Evolutionary conservation across 1,140 invertebrate genomes (phyloP).

Genomic region (Apis florea): DNA sequence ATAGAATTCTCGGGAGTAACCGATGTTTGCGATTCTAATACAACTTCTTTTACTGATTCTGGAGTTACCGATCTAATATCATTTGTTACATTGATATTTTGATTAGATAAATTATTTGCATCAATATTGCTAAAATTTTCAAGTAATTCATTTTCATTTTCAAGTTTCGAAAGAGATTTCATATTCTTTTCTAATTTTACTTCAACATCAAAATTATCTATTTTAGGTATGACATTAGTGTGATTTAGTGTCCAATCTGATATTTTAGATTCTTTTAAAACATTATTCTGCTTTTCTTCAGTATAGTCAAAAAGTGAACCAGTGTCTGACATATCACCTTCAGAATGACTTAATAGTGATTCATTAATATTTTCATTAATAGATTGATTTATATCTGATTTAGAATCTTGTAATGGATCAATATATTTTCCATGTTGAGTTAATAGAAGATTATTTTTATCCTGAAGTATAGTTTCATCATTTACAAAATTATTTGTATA

Average conservation of each 20-base stretch:
- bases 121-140: not conserved
- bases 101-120: not conserved
- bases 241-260: not conserved
- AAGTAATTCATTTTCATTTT: not conserved
- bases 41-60: not conserved
- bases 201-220: not conserved
- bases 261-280: not conserved
- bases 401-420: not conserved
- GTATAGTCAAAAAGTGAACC: constrained; percentile 60
- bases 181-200: not conserved
- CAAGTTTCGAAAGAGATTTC: not conserved
- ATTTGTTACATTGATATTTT: no score
- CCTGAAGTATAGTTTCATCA: not conserved
- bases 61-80: constrained; percentile 5
- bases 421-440: not conserved
- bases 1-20: constrained; percentile 71
- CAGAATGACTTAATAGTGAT: constrained; percentile 36
- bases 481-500: not conserved
- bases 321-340: constrained; percentile 59
- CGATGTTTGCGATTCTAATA: not conserved
- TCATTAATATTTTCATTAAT: constrained; percentile 56
- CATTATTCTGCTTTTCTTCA: constrained; percentile 43
- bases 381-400: constrained; percentile 51
- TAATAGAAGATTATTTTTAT: not conserved
- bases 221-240: not conserved